Percentiles rank a stretch among this genome's conserved stretches.
Evolutionary conservation across 2,888 invertebrate genomes (phyloP).

Genomic region (Scaptomyza flava): DNA sequence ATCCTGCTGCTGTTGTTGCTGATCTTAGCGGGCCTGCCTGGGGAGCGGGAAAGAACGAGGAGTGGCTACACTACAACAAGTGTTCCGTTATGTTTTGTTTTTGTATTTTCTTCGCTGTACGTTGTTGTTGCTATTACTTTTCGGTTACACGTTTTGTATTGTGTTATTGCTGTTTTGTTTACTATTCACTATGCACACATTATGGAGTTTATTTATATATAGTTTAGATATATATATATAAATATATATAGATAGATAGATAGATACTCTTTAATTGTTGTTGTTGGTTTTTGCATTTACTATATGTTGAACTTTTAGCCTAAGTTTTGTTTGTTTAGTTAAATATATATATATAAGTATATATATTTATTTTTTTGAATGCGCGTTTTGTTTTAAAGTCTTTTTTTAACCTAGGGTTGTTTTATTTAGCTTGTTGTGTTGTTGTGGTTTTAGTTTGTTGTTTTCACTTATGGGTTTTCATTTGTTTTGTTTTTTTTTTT

Average conservation of each 20-base stretch:
- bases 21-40: not conserved
- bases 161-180: conserved; percentile 77
- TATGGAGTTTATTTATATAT: conserved; percentile 44
- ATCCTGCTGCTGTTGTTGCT: conserved; percentile 3
- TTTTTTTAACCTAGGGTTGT: conserved; percentile 81
- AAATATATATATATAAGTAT: conserved; percentile 39
- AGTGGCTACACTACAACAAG: conserved; percentile 10
- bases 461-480: conserved; percentile 62
- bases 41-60: not conserved
- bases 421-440: conserved; percentile 59
- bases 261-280: conserved; percentile 68
- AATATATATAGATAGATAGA: conserved; percentile 47
- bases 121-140: conserved; percentile 75
- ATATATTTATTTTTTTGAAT: conserved; percentile 63
- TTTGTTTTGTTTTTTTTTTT: conserved; percentile 37
- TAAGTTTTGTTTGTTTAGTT: conserved; percentile 52
- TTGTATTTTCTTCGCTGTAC: conserved; percentile 62
- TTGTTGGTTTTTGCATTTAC: conserved; percentile 59
- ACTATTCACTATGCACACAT: conserved; percentile 76
- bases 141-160: conserved; percentile 75
- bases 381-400: conserved; percentile 76
- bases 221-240: conserved; percentile 4
- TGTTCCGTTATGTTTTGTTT: conserved; percentile 31
- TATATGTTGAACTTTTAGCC: conserved; percentile 71
- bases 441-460: conserved; percentile 28